These are phyloP conservation scores for Ranitomeya imitator DNA, from an alignment of 2,113 vertebrate genomes.

Conservation along the genomic window DNA sequence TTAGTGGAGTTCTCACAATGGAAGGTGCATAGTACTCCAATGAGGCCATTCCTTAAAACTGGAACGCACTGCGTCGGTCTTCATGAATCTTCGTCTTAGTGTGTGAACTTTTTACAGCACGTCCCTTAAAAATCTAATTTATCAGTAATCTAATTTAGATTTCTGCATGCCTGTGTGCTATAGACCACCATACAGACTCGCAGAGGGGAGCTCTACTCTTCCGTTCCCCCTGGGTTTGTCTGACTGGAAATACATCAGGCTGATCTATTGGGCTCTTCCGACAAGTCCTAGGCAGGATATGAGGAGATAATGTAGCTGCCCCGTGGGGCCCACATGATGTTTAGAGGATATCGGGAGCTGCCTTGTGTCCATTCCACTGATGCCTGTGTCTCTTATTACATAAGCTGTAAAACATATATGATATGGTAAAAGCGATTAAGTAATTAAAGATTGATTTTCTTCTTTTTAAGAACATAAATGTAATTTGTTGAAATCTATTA, in stretches of 20 bases:
- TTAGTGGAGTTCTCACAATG: too few relatives aligned
- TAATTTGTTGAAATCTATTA: slow-evolving; percentile 26
- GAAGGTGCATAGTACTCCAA: too few relatives aligned
- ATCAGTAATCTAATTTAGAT: not conserved
- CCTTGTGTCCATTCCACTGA: not conserved
- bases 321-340: slow-evolving; percentile 45
- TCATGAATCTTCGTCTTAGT: too few relatives aligned
- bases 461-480: not conserved
- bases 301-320: slow-evolving; percentile 39
- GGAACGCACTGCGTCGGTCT: too few relatives aligned
- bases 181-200: not conserved
- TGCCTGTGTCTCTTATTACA: slow-evolving; percentile 19
- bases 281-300: slow-evolving; percentile 50
- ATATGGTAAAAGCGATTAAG: not conserved
- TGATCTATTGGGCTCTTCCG: not conserved
- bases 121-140: not conserved
- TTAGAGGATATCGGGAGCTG: slow-evolving; percentile 31
- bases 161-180: not conserved
- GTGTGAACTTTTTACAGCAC: not conserved
- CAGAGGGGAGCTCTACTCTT: not conserved
- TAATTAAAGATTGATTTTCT: slow-evolving; percentile 25
- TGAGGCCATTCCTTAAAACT: too few relatives aligned
- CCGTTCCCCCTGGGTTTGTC: slow-evolving; percentile 31
- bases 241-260: slow-evolving; percentile 49
- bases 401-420: not conserved